Evolutionary conservation across 2,888 invertebrate genomes (phyloP).

Genomic region (Myathropa florea): DNA sequence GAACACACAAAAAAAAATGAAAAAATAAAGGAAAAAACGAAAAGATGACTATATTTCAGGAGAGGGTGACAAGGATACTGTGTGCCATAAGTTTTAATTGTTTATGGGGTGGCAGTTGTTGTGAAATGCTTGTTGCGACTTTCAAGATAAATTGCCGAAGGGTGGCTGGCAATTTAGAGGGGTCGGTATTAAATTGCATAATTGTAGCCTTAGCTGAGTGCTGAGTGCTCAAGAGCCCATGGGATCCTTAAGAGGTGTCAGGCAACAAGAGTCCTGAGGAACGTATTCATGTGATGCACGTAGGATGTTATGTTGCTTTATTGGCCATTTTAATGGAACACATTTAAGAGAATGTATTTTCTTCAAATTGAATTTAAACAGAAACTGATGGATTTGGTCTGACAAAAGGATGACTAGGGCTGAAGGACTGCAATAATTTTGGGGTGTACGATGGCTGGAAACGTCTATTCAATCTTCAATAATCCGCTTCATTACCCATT

Average conservation of each 20-base stretch:
- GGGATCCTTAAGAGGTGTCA: background rate
- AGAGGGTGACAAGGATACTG: constrained; percentile 16
- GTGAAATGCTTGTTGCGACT: constrained; percentile 38
- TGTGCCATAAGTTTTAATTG: constrained; percentile 55
- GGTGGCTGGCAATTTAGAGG: background rate
- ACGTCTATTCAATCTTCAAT: no score
- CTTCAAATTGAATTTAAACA: no score
- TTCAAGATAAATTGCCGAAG: constrained; percentile 43
- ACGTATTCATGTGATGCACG: background rate
- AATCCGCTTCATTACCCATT: no score
- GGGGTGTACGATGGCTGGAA: no score
- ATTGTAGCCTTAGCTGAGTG: background rate
- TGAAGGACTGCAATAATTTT: no score
- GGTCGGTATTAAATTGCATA: background rate
- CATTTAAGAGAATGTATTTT: no score
- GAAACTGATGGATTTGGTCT: no score
- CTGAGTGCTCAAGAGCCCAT: background rate
- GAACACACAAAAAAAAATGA: constrained; percentile 15
- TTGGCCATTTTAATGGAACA: no score
- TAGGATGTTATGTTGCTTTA: background rate
- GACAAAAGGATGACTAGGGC: no score
- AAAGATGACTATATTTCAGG: background rate
- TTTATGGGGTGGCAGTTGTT: constrained; percentile 59
- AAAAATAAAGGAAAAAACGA: constrained; percentile 4
- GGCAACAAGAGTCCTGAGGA: background rate